A percentile compares a stretch with the other conserved stretches of the same genome.
These are phyloP conservation scores for Centrocercus urophasianus DNA, from an alignment of 2,113 vertebrate genomes.

Conservation along the genomic window DNA sequence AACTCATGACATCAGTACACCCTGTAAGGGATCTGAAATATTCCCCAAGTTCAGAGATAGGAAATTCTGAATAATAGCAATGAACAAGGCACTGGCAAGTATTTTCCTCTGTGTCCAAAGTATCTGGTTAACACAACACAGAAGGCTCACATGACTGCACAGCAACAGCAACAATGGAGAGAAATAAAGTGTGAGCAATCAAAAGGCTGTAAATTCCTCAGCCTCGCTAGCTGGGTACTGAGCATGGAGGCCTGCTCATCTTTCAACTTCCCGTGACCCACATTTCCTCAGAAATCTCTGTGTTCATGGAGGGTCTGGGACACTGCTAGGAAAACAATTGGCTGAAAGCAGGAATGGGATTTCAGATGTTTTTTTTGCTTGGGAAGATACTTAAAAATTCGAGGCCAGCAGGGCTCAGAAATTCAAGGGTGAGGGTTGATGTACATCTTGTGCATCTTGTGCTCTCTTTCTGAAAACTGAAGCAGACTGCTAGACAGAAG, in stretches of 20 bases:
- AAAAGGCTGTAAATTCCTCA: conserved; percentile 46
- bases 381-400: not conserved
- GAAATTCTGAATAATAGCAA: not conserved
- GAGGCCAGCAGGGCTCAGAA: not conserved
- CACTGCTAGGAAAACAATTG: not conserved
- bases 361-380: not conserved
- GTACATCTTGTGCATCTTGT: not conserved
- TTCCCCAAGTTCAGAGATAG: not conserved
- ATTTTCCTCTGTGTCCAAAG: not conserved
- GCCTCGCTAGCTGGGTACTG: not conserved
- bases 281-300: not conserved
- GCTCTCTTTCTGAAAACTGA: not conserved
- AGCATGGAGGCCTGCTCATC: not conserved
- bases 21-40: not conserved
- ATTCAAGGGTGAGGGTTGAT: not conserved
- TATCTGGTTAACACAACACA: conserved; percentile 41
- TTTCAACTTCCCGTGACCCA: not conserved
- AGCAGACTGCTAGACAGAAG: not conserved
- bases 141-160: not conserved
- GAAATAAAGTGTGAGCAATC: conserved; percentile 22
- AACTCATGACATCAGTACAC: not conserved
- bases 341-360: not conserved
- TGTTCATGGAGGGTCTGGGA: fast-evolving
- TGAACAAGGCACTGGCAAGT: not conserved
- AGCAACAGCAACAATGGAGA: not conserved